These are phyloP conservation scores for Sebastes miniatus DNA, from an alignment of 2,797 vertebrate genomes.

Conservation along the genomic window DNA sequence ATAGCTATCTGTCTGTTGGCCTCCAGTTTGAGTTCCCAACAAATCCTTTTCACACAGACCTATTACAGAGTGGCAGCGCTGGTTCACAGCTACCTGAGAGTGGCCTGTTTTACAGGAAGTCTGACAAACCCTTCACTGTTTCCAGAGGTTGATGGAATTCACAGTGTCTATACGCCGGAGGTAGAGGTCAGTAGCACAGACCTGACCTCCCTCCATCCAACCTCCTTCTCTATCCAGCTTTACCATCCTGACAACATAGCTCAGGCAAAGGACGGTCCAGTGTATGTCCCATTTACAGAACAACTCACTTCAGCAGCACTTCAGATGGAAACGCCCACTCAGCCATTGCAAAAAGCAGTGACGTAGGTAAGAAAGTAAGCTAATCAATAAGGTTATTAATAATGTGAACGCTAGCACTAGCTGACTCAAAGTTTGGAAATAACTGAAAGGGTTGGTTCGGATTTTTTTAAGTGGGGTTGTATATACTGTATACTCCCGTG, in stretches of 20 bases:
- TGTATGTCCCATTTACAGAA: background rate
- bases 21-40: slow-evolving; percentile 72
- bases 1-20: slow-evolving; percentile 67
- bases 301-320: background rate
- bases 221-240: slow-evolving; percentile 13
- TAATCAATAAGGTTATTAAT: too few species aligned
- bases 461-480: background rate
- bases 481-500: background rate
- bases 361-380: too few species aligned
- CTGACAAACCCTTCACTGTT: slow-evolving; percentile 10
- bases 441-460: too few species aligned
- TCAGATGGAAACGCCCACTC: too few species aligned
- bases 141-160: slow-evolving; percentile 11
- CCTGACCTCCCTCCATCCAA: background rate
- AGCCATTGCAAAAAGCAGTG: too few species aligned
- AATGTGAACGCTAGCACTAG: too few species aligned
- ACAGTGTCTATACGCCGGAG: background rate
- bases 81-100: slow-evolving; percentile 51
- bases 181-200: slow-evolving; percentile 21
- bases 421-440: too few species aligned
- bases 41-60: slow-evolving; percentile 64
- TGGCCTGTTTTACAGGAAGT: slow-evolving; percentile 41
- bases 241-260: background rate
- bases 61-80: slow-evolving; percentile 50
- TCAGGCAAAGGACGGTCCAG: background rate